These are phyloP conservation scores for Anguilla megastoma DNA, from an alignment of 2,797 vertebrate genomes.

Conservation along the genomic window DNA sequence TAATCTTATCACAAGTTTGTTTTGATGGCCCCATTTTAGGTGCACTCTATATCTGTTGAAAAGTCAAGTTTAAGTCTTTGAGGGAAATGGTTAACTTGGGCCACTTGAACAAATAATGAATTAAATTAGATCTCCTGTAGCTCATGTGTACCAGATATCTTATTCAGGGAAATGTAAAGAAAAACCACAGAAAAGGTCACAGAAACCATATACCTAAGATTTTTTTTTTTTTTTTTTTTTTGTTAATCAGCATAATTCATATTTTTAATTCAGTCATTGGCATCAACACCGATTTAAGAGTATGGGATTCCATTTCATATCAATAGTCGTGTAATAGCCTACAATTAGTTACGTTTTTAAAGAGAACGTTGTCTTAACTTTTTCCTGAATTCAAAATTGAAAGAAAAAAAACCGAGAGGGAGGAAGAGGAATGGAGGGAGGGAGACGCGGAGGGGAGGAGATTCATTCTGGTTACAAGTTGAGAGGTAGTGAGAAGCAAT, in stretches of 20 bases:
- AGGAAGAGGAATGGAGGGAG: slow-evolving; percentile 49
- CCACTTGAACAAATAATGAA: slow-evolving; percentile 5
- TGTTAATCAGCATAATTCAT: not conserved
- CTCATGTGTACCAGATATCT: not conserved
- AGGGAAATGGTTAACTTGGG: not conserved
- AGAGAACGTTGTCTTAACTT: not conserved
- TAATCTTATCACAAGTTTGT: not conserved
- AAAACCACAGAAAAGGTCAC: not conserved
- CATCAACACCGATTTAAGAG: not conserved
- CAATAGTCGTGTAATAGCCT: not conserved
- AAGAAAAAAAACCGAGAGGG: slow-evolving; percentile 41
- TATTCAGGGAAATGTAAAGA: not conserved
- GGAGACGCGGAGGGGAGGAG: slow-evolving; percentile 69
- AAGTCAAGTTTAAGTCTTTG: not conserved
- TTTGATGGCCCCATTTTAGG: not conserved
- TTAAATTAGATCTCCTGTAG: not conserved
- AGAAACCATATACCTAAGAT: not conserved
- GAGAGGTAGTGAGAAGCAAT: slow-evolving; percentile 71
- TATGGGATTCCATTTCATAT: not conserved
- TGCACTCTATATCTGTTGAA: not conserved
- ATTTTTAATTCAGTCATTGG: not conserved
- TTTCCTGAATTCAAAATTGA: slow-evolving; percentile 14
- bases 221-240: not conserved
- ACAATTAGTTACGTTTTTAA: not conserved
- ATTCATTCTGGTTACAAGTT: slow-evolving; percentile 66